These are phyloP conservation scores for Onchidella celtica DNA, from an alignment of 2,888 invertebrate genomes.

Conservation along the genomic window DNA sequence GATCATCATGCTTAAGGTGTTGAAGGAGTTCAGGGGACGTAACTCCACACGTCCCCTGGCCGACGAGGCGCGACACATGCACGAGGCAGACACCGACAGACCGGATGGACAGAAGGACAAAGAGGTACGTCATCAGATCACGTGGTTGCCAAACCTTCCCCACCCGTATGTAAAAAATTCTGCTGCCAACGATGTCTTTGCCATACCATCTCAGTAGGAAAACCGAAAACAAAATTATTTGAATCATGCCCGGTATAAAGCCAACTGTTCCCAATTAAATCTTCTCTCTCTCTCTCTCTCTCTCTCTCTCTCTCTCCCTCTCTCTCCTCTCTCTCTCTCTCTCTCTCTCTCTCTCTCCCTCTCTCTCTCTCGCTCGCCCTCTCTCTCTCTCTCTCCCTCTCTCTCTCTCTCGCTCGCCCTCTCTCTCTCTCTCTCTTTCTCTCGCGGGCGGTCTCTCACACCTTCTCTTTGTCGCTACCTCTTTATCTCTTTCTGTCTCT, in stretches of 20 bases:
- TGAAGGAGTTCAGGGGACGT: constrained; percentile 75
- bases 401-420: too few relatives aligned
- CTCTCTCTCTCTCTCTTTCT: too few relatives aligned
- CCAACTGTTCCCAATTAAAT: neutral
- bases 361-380: too few relatives aligned
- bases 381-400: too few relatives aligned
- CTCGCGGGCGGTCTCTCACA: too few relatives aligned
- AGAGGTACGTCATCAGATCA: constrained; percentile 54
- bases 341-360: constrained; percentile 2
- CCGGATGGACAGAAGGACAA: constrained; percentile 49
- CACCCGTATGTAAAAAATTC: too few relatives aligned
- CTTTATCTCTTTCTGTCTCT: neutral
- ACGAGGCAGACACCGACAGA: constrained; percentile 34
- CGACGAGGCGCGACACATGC: constrained; percentile 66
- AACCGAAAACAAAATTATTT: too few relatives aligned
- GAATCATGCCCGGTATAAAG: neutral
- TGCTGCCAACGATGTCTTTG: too few relatives aligned
- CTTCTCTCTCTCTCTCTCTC: too few relatives aligned
- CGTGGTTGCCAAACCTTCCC: too few relatives aligned
- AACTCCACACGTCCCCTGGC: constrained; percentile 69
- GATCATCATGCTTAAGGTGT: constrained; percentile 78
- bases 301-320: neutral
- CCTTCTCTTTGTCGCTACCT: neutral
- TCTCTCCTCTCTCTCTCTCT: neutral
- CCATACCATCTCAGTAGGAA: too few relatives aligned